Percentiles rank a stretch among this genome's conserved stretches.
Evolutionary conservation across 2,113 vertebrate species (phyloP).

Genomic region (Phasianus colchicus): DNA sequence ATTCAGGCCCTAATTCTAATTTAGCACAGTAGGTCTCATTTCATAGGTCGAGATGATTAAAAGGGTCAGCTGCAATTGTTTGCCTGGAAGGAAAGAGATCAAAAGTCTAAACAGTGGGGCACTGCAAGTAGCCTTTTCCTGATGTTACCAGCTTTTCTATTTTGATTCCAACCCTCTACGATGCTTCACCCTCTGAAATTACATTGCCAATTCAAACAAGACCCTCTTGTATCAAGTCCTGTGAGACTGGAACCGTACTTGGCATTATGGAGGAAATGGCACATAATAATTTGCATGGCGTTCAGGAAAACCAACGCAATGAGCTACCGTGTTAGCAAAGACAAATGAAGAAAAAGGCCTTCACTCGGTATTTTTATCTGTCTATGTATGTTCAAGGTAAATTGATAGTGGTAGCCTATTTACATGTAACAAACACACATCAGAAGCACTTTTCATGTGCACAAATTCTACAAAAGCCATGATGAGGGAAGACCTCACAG

Average conservation of each 20-base stretch:
- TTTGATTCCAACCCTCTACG: not conserved
- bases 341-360: not conserved
- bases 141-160: not conserved
- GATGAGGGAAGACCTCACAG: not conserved
- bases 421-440: not conserved
- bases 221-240: not conserved
- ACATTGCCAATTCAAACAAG: not conserved
- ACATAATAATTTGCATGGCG: not conserved
- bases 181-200: not conserved
- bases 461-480: not conserved
- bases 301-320: not conserved
- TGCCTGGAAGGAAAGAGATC: conserved; percentile 22
- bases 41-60: conserved; percentile 32
- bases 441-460: not conserved
- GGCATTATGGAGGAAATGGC: not conserved
- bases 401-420: not conserved
- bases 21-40: conserved; percentile 16
- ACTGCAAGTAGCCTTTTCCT: not conserved
- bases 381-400: not conserved
- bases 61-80: conserved; percentile 12
- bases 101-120: not conserved
- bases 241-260: not conserved
- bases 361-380: not conserved
- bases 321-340: not conserved
- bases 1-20: conserved; percentile 29